Percentiles rank a stretch among this genome's conserved stretches.
Conservation (phyloP, 2,888 invertebrate species). For the Spicauda simplicius region DNA sequence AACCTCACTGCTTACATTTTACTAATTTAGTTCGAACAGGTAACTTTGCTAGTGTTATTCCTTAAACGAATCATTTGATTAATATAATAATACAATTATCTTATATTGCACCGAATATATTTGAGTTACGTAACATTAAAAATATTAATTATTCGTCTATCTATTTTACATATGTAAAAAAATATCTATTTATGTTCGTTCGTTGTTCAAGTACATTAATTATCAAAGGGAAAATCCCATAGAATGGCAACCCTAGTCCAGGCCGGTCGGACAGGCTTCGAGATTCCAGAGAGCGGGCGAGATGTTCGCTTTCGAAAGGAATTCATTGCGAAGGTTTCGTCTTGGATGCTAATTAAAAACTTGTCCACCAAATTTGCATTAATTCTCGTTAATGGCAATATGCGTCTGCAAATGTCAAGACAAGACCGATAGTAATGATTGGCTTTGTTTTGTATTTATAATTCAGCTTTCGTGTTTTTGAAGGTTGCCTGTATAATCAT, state of each 20-base stretch:
- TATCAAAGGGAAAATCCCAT: conserved; percentile 13
- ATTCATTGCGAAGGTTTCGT: conserved; percentile 60
- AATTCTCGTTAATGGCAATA: conserved; percentile 31
- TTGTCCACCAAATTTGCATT: conserved; percentile 37
- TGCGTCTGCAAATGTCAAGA: conserved; percentile 7
- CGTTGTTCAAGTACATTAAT: neutral
- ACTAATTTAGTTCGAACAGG: too few relatives aligned
- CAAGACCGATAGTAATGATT: neutral
- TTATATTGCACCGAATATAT: too few relatives aligned
- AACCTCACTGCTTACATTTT: too few relatives aligned
- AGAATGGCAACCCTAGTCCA: conserved; percentile 46
- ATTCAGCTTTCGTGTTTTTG: too few relatives aligned
- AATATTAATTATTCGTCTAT: too few relatives aligned
- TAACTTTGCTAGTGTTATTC: too few relatives aligned
- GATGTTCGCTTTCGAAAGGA: conserved; percentile 75
- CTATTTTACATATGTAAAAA: too few relatives aligned
- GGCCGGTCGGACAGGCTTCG: conserved; percentile 75
- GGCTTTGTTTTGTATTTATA: neutral
- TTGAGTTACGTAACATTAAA: too few relatives aligned
- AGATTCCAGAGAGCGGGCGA: conserved; percentile 75
- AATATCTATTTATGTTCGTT: neutral
- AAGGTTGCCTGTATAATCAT: neutral
- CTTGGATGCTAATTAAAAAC: conserved; percentile 51
- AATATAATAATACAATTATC: too few relatives aligned
- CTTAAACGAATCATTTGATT: too few relatives aligned